Evolutionary conservation across 1,140 invertebrate genomes (phyloP), one percentile per base, ranked within the genome.

Genomic region (Zaprionus ornatus): DNA sequence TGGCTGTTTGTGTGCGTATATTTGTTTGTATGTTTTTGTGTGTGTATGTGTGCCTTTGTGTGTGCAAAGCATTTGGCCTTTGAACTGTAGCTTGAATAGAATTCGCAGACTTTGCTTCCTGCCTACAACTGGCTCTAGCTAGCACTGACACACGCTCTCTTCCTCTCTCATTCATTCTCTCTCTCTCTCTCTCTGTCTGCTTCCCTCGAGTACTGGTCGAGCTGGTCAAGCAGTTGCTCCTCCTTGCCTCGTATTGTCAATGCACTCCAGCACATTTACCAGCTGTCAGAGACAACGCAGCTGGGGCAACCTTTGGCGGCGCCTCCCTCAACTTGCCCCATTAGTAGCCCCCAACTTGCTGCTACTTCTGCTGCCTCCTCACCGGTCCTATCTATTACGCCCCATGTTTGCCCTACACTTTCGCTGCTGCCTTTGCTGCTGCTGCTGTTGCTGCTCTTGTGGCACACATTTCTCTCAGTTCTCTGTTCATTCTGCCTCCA

Each of bases 211-310:
- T 65, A 13, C 55, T 65, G 70, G 71, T 67, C 65, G 74, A 40
- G 37, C 59, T 78, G 80, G 79, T 87, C 83, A 86, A 82, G 83
- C 74, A 59, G 66, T 80, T 76, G 64, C 68, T 77, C 67, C 77
- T 52, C 35, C 45, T 50, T 10, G 45, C 40, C 40, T 50, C 50
- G 74, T 88, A 84, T 88, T 88, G 85, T 90, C 84, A 88, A 88
- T 88, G 84, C 84, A 88, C 84, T 88, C 70, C 85, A 87, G 62
- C 66, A 87, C 84, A 88, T 87, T 87, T 88, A 73, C 77, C 84
- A 88, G 82, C 84, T 88, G 84, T 90, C 84, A 88, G 80, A 66
- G 80, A 75, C 84, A 87, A 83, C 86, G 69, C 79, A 72, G 78
- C 66, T 82, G 59, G 61, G 60, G 61, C 57, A 71, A 65, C 42